Conservation (phyloP, 92 coral and sea anemone genomes). For the Porites lobata region DNA sequence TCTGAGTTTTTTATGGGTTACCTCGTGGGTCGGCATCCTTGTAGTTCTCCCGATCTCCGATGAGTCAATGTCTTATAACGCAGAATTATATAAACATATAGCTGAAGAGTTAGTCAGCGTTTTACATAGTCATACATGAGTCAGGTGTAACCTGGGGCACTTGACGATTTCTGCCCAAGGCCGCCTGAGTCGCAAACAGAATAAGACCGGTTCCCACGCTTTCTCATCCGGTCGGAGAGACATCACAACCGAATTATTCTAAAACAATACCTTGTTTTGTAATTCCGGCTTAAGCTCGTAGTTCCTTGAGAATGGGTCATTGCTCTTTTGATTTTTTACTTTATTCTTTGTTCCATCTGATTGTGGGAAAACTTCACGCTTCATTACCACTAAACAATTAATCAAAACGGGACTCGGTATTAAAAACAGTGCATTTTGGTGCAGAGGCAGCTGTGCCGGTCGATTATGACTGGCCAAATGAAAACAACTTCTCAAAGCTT, state of each 20-base stretch:
- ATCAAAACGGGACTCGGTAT: not conserved
- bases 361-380: conserved; percentile 22
- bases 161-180: not conserved
- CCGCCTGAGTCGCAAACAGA: not conserved
- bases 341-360: not conserved
- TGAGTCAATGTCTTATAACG: not conserved
- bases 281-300: not conserved
- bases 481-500: not conserved
- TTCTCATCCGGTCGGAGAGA: not conserved
- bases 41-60: no score
- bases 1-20: no score
- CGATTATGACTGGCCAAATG: not conserved
- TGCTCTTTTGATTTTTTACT: not conserved
- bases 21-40: no score
- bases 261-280: conserved; percentile 13
- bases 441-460: not conserved
- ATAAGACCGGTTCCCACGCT: conserved; percentile 11
- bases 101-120: not conserved
- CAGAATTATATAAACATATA: not conserved
- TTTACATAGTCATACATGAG: not conserved
- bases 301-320: not conserved
- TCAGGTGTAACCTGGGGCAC: no score
- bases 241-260: not conserved
- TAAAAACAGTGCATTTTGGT: not conserved
- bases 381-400: not conserved